These are phyloP conservation scores for Tyrophagus putrescentiae DNA, from an alignment of 1,140 invertebrate species.

Conservation along the genomic window DNA sequence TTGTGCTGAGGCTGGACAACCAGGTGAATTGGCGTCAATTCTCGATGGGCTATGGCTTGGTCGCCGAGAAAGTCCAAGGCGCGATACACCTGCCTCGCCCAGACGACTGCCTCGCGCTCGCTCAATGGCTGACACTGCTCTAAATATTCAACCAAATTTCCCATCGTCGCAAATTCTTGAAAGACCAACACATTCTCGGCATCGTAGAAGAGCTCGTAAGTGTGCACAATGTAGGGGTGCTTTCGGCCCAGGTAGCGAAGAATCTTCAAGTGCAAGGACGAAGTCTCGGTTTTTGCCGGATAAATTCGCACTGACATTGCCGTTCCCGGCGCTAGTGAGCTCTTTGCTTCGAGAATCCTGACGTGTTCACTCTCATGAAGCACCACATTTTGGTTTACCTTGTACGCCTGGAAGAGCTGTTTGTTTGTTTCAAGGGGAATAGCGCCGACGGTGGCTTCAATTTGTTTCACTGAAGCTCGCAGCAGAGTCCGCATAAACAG, in stretches of 20 bases:
- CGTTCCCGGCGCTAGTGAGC: neutral
- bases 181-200: conserved; percentile 6
- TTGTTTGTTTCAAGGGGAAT: neutral
- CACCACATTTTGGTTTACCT: neutral
- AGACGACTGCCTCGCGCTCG: neutral
- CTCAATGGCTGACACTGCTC: neutral
- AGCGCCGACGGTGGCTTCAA: neutral
- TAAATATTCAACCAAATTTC: neutral
- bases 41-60: neutral
- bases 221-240: conserved; percentile 14
- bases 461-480: neutral
- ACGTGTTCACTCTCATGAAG: neutral
- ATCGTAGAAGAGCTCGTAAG: conserved; percentile 12
- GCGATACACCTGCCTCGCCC: neutral
- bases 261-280: conserved; percentile 2
- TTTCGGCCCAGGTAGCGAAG: conserved; percentile 6
- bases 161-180: conserved; percentile 1
- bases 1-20: neutral
- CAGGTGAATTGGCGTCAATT: conserved; percentile 1
- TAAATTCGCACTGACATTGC: neutral
- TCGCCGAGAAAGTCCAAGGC: conserved; percentile 18
- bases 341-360: neutral
- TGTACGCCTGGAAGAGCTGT: neutral
- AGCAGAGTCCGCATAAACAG: conserved; percentile 1
- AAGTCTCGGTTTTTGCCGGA: neutral